Evolutionary conservation across 2,888 invertebrate species (phyloP), one percentile per base, ranked within the genome.

Genomic region (Macropis europaea): DNA sequence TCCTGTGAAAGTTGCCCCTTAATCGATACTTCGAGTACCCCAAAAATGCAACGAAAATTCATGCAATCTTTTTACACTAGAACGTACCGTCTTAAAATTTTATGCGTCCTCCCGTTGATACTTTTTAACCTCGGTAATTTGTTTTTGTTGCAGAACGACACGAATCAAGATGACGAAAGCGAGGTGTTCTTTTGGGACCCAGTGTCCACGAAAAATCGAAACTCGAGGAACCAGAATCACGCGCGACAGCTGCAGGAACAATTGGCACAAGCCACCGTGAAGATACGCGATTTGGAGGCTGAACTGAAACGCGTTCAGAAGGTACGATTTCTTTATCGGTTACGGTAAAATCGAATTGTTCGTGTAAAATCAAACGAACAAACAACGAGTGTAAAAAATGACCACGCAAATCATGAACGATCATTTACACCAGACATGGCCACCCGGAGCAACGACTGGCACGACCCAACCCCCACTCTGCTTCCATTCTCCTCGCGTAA

Each of bases 141-240:
- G n/a, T 32, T 57, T 53, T 54, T 67, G 24, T 84, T 84, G 3
- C 77, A 89, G 89, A 83, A 83, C 47, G 85, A 84, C 36, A 66
- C 36, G 3, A 63, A 66, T 5, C 79, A 83, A 3, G 77, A 82
- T 60, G 87, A 89, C 13, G 87, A 84, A 0, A 79, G 79, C 17
- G 86, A 81, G 22, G 84, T 77, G 9, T 87, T 88, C 66, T 90
- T 89, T 75, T 90, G 90, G 90, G 90, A 90, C 42, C 84, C 84
- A 36, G 73, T 87, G 3, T 66, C 71, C 26, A 40, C 76, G 11
- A 85, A 83, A 54, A 85, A 72, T 70, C 83, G 83, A 2, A 84
- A 84, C 4, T 61, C 77, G 0, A 83, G 74, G 47, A 80, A 64
- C 45, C 82, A 83, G 30, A 87, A 82, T 47, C 83, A 86, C 15